Evolutionary conservation across 64 coral and sea anemone genomes (phyloP).

Genomic region (Astreopora myriophthalma): DNA sequence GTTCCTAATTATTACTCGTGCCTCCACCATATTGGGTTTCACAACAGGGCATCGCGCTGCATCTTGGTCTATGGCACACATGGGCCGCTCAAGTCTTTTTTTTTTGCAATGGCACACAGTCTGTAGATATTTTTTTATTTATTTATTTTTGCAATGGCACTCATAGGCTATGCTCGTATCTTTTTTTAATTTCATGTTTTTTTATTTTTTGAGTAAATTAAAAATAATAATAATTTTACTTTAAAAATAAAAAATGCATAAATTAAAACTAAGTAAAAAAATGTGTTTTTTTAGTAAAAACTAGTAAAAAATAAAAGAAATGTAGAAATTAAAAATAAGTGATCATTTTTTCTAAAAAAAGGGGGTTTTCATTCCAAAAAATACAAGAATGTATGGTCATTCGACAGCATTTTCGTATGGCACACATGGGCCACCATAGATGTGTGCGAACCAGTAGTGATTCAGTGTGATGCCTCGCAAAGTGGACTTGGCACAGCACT

Average conservation of each 20-base stretch:
- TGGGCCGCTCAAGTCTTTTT: neutral
- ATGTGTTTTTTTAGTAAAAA: too few relatives aligned
- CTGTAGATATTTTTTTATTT: neutral
- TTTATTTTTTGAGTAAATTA: too few relatives aligned
- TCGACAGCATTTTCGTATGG: neutral
- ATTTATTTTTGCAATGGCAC: constrained; percentile 37
- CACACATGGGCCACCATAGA: neutral
- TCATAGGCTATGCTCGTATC: neutral
- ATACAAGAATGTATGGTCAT: neutral
- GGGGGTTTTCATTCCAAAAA: neutral
- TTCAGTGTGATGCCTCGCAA: constrained; percentile 8
- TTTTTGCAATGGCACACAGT: constrained; percentile 1
- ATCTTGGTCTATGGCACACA: neutral
- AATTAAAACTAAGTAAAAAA: too few relatives aligned
- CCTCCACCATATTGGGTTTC: neutral
- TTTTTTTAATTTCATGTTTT: neutral
- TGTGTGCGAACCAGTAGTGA: neutral
- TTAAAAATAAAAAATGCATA: too few relatives aligned
- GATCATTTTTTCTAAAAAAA: neutral
- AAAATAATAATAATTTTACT: neutral
- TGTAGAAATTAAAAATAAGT: too few relatives aligned
- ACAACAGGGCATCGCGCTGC: neutral
- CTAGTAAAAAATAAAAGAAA: too few relatives aligned
- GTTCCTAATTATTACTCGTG: neutral
- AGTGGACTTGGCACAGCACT: neutral